These are phyloP conservation scores for Drosophila truncata DNA, from an alignment of 1,140 invertebrate genomes.

Conservation along the genomic window DNA sequence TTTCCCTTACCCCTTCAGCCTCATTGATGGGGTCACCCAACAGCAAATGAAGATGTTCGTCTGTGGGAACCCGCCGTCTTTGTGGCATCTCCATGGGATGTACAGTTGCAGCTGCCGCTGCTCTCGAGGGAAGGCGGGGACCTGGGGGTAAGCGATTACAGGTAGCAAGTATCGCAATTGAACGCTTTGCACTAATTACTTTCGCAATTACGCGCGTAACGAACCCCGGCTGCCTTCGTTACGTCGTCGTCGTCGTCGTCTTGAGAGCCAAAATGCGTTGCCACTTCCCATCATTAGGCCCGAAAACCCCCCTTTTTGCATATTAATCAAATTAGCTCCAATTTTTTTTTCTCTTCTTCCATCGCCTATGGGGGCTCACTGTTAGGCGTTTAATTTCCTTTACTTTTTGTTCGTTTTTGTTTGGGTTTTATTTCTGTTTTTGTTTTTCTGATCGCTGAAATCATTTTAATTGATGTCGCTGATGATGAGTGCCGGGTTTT, in stretches of 20 bases:
- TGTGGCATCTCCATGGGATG: neutral
- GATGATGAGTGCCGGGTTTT: constrained; percentile 40
- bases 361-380: constrained; percentile 50
- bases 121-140: no score
- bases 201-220: constrained; percentile 76
- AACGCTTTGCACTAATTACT: constrained; percentile 81
- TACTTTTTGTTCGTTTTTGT: constrained; percentile 28
- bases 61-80: constrained; percentile 25
- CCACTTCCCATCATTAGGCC: constrained; percentile 78
- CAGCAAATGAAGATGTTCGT: neutral
- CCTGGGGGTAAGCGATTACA: neutral
- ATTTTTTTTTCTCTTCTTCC: constrained; percentile 50
- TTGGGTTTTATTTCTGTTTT: constrained; percentile 22
- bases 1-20: neutral
- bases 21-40: constrained; percentile 12
- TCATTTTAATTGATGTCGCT: constrained; percentile 77
- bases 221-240: constrained; percentile 50
- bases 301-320: constrained; percentile 36
- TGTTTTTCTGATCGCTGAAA: constrained; percentile 56
- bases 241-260: constrained; percentile 30
- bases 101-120: constrained; percentile 28
- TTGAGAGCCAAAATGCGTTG: constrained; percentile 74
- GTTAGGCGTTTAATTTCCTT: constrained; percentile 60
- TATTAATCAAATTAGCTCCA: constrained; percentile 82
- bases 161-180: constrained; percentile 48